These are phyloP conservation scores for Thaleichthys pacificus DNA, from an alignment of 2,797 vertebrate species.

Conservation along the genomic window DNA sequence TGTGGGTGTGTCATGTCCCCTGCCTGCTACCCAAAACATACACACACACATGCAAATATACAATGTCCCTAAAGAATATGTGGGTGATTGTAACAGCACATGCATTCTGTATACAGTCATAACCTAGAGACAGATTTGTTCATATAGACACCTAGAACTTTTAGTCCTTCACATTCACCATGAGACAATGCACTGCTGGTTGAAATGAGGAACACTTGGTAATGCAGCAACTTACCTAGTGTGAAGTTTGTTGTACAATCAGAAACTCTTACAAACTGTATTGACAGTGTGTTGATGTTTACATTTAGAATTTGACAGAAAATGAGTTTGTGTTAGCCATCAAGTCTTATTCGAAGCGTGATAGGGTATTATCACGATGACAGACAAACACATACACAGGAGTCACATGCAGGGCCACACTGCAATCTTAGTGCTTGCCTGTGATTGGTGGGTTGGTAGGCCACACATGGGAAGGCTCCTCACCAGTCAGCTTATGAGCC, in stretches of 20 bases:
- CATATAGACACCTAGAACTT: neutral
- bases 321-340: no score
- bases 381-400: neutral
- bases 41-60: neutral
- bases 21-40: neutral
- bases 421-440: neutral
- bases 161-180: neutral
- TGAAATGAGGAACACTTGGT: neutral
- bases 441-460: constrained; percentile 5
- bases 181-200: neutral
- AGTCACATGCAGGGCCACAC: constrained; percentile 3
- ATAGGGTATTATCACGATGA: neutral
- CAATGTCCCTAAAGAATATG: neutral
- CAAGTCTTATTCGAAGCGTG: neutral
- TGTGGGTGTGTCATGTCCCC: neutral
- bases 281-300: neutral
- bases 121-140: neutral
- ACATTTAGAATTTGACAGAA: no score
- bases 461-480: neutral
- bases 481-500: constrained; percentile 1
- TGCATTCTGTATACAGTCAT: neutral
- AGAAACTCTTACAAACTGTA: neutral
- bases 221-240: neutral
- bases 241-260: neutral
- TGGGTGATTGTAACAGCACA: no score